These are phyloP conservation scores for Platyrinchus mystaceus DNA, from an alignment of 2,797 vertebrate genomes.

Conservation along the genomic window DNA sequence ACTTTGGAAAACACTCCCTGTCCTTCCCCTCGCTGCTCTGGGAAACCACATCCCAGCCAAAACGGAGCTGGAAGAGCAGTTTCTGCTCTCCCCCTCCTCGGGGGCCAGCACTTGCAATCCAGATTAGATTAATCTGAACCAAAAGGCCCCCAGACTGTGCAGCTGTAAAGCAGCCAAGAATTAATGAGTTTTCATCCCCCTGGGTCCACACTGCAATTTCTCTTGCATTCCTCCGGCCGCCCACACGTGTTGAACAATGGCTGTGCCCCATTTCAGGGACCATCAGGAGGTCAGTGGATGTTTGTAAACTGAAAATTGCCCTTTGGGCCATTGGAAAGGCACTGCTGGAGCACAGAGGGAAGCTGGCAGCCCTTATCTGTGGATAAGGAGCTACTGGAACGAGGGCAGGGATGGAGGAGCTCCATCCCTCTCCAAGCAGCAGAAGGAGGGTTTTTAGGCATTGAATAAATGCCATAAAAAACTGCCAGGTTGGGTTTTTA, in stretches of 20 bases:
- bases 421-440: background rate
- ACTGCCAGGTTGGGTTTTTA: background rate
- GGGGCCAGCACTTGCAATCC: background rate
- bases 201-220: background rate
- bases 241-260: background rate
- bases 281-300: accelerated
- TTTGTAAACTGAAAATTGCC: background rate
- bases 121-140: background rate
- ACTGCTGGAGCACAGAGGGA: background rate
- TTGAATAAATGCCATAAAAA: background rate
- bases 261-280: background rate
- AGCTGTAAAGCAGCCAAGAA: background rate
- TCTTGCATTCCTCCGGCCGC: background rate
- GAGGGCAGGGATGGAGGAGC: background rate
- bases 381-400: background rate
- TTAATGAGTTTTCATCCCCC: background rate
- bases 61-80: accelerated
- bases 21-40: background rate
- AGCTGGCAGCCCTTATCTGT: background rate
- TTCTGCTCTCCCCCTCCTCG: accelerated
- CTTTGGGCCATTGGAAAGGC: background rate
- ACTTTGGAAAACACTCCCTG: background rate
- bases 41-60: background rate
- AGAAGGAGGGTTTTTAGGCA: background rate
- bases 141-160: background rate